Base-by-base conservation (phyloP, 2,113 vertebrate genomes). In the Anguilla rostrata region DNA sequence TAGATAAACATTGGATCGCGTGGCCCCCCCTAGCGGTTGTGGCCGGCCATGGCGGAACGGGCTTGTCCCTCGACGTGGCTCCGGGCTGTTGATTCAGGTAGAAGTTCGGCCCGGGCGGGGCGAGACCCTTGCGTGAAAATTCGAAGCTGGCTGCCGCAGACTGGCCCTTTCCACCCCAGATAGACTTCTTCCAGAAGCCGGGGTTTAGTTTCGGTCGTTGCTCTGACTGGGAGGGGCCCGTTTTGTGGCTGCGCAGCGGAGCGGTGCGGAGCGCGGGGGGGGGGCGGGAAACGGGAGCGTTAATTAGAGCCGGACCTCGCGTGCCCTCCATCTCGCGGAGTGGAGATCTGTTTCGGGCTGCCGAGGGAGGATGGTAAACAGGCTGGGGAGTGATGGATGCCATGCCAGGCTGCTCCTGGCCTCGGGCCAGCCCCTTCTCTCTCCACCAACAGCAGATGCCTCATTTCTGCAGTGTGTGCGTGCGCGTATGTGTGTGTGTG, bases 41-140 rank as follows among this genome's bases (percentile, higher is more conserved):
- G 34, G 34, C n/a, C n/a, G n/a, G n/a, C n/a, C n/a, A n/a, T n/a
- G 26, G 40, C 22, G 49, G 79, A 86, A 75, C 40, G 3, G 2
- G n/a, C 20, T 26, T 85, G 12, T 85, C 79, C 40, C 85, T 16
- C 2, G 7, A 60, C 79, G n/a, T 66, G 56, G 43, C 78, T 57
- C 34, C 56, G 60, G 85, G 46, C 79, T 39, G 85, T 82, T 86
- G 60, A 78, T 83, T 78, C 83, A 40, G 82, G 39, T 34, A 80
- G 7, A 12, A 3, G 29, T 56, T 20, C 20, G 29, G 8, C 41
- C 84, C 34, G 34, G 34, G 34, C 34, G 0, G 34, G 34, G 34
- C 34, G 34, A 34, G 34, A 34, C 34, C 34, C 34, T 34, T 1
- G 34, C 34, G 34, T 1, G 34, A 34, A 34, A 34, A 0, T 34